phyloP scores from a whole-genome alignment of 1,140 invertebrate genomes.

The Planococcus citri region DNA sequence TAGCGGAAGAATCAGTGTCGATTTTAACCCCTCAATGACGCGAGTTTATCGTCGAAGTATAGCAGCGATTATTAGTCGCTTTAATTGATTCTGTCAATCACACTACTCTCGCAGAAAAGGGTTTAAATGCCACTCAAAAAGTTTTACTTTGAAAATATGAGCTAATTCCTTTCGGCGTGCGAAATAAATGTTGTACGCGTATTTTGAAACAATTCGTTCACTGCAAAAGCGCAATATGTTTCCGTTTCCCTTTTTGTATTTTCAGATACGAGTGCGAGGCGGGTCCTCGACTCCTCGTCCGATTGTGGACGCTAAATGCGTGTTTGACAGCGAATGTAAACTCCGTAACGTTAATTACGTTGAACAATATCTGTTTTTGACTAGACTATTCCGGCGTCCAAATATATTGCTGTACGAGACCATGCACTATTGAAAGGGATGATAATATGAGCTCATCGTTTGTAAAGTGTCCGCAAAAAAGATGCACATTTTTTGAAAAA shows the following conservation, averaged over 20 bases:
- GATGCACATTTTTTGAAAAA: too few species aligned
- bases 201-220: not conserved
- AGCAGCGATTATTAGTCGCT: not conserved
- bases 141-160: constrained; percentile 4
- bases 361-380: not conserved
- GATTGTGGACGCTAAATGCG: not conserved
- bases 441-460: not conserved
- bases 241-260: not conserved
- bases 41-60: not conserved
- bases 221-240: not conserved
- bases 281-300: not conserved
- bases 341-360: not conserved
- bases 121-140: constrained; percentile 3
- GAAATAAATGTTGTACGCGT: not conserved
- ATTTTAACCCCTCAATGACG: too few species aligned
- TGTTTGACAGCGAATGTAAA: not conserved
- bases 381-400: not conserved
- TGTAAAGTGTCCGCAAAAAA: not conserved
- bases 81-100: constrained; percentile 7
- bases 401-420: not conserved
- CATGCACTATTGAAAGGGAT: not conserved
- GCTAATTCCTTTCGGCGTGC: not conserved
- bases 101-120: not conserved
- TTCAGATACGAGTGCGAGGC: not conserved
- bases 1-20: too few species aligned